These are phyloP conservation scores for Ecdyonurus torrentis DNA, from an alignment of 2,888 invertebrate species.

Conservation along the genomic window DNA sequence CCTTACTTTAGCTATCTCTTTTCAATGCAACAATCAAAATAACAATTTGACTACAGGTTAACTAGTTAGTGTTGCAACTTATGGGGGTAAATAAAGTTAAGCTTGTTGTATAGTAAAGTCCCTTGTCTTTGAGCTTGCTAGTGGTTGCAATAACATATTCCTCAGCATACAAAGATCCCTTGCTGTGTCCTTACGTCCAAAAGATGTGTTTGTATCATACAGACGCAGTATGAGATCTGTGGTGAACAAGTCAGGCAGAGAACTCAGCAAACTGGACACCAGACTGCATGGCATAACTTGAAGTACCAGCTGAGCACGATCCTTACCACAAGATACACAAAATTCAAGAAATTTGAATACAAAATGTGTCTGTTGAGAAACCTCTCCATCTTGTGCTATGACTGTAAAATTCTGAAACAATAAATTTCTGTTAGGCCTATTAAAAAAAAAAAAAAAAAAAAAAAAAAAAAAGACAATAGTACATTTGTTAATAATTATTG, in stretches of 20 bases:
- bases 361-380: slow-evolving; percentile 70
- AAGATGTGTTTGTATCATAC: slow-evolving; percentile 57
- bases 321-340: slow-evolving; percentile 59
- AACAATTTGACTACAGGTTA: background rate
- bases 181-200: slow-evolving; percentile 70
- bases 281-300: slow-evolving; percentile 58
- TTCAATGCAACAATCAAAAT: background rate
- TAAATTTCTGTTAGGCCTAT: background rate
- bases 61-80: no score
- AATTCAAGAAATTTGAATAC: slow-evolving; percentile 59
- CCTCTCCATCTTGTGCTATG: slow-evolving; percentile 53
- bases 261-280: slow-evolving; percentile 64
- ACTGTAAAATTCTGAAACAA: slow-evolving; percentile 56
- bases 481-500: background rate
- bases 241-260: slow-evolving; percentile 58
- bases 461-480: background rate
- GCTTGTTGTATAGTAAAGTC: background rate
- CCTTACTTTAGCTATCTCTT: background rate
- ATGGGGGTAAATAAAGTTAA: background rate
- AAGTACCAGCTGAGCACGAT: slow-evolving; percentile 49
- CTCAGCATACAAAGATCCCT: slow-evolving; percentile 72
- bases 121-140: background rate
- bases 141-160: slow-evolving; percentile 36
- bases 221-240: slow-evolving; percentile 55
- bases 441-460: background rate